Percentiles rank a stretch among this genome's conserved stretches.
Conservation (phyloP, 1,140 invertebrate species). For the Frieseomelitta varia region DNA sequence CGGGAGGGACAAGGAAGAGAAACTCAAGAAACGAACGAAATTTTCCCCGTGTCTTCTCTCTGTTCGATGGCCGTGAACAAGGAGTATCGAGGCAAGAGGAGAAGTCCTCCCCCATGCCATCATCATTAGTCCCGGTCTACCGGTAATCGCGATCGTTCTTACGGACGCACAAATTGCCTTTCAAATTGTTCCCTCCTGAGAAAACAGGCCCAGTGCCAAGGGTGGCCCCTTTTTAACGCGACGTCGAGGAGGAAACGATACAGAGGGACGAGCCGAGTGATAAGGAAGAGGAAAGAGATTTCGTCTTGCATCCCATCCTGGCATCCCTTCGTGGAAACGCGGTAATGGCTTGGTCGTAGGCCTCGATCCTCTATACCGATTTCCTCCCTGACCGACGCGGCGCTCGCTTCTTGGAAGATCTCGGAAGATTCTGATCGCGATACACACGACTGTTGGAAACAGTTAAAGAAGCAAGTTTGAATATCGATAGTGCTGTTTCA, state of each 20-base stretch:
- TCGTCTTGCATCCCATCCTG: slow-evolving; percentile 32
- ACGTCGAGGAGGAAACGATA: slow-evolving; percentile 31
- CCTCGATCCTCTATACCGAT: slow-evolving; percentile 55
- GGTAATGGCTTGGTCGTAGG: slow-evolving; percentile 46
- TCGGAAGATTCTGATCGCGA: neutral
- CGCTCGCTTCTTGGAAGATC: neutral
- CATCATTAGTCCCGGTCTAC: slow-evolving; percentile 70
- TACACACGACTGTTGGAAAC: neutral
- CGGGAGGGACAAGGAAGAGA: neutral
- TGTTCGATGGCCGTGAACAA: slow-evolving; percentile 54
- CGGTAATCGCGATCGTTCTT: slow-evolving; percentile 71
- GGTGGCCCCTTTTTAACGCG: slow-evolving; percentile 66
- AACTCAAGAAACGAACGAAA: slow-evolving; percentile 48
- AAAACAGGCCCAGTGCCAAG: slow-evolving; percentile 64
- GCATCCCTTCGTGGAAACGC: slow-evolving; percentile 61
- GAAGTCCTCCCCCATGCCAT: slow-evolving; percentile 45
- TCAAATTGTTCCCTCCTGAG: slow-evolving; percentile 65
- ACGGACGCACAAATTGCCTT: slow-evolving; percentile 71
- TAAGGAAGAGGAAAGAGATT: slow-evolving; percentile 45
- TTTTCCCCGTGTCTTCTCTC: slow-evolving; percentile 52
- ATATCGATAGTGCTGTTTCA: neutral
- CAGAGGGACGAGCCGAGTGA: slow-evolving; percentile 2
- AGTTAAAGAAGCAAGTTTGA: neutral
- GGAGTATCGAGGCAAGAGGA: neutral
- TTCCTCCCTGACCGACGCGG: slow-evolving; percentile 7